Evolutionary conservation across 1,140 invertebrate genomes (phyloP), one percentile per base, ranked within the genome.

Genomic region (Diabrotica undecimpunctata): DNA sequence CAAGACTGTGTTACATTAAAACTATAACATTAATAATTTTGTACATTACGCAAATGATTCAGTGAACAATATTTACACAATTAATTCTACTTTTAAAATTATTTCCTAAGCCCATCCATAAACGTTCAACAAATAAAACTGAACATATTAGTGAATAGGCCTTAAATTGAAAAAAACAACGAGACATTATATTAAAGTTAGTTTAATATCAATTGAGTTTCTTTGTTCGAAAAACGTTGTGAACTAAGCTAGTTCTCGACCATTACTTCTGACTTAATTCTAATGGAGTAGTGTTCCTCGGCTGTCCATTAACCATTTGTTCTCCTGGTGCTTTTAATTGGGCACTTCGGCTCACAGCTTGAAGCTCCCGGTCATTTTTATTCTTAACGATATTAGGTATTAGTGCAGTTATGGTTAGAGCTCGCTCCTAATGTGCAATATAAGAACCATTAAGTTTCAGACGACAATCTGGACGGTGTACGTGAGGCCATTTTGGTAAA

Each of bases 311-410:
- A 46, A 46, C 8, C 41, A 46, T 46, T 46, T 46, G 41, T 46
- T 46, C 41, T 46, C 41, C 41, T 46, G n/a, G 8, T 46, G 41
- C 41, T 46, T 60, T 60, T 60, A 51, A 60, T 60, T 60, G 58
- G 58, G 5, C 58, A 39, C 58, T 51, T 14, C 39, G 38, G 58
- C 36, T 60, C 39, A 51, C 58, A 60, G 58, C 58, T 60, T 51
- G 58, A 60, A 39, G 41, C 39, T 51, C 58, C 12, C 58, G 46
- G 39, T 38, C 38, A 60, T 60, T 60, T 60, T 60, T 60, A 51
- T 60, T 51, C 58, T 60, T 39, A 50, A 60, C 58, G 58, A 50
- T 60, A 60, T 60, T 60, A 60, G 58, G 58, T 51, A 60, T 60
- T 60, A 60, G 58, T 60, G 41, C 41, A 39, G 38, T 60, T 60